These are phyloP conservation scores for Thalassarche chlororhynchos DNA, from an alignment of 2,113 vertebrate genomes.

Conservation along the genomic window DNA sequence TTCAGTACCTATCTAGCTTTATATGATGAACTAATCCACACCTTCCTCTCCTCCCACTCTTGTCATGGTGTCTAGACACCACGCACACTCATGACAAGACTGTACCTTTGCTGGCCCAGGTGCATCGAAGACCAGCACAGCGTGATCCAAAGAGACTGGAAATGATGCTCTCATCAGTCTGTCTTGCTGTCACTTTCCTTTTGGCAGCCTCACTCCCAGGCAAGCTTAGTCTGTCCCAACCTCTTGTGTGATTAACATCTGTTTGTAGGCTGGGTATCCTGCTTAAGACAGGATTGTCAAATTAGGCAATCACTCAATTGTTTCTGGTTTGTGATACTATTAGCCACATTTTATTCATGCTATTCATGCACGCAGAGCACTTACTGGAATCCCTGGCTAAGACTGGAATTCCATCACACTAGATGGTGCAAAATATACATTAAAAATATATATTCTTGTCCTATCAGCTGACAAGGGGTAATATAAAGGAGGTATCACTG, in stretches of 20 bases:
- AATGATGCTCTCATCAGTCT: background rate
- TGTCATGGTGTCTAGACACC: background rate
- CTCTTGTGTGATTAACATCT: background rate
- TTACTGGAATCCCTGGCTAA: background rate
- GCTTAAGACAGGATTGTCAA: background rate
- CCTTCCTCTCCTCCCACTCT: background rate
- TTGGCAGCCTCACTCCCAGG: background rate
- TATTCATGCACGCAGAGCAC: background rate
- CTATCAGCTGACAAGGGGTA: background rate
- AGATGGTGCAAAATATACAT: background rate
- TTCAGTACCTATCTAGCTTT: background rate
- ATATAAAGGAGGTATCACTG: background rate
- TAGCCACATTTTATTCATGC: background rate
- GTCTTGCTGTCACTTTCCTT: background rate
- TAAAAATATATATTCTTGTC: background rate
- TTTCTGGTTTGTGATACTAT: background rate
- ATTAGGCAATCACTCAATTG: accelerated
- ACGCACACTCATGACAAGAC: background rate
- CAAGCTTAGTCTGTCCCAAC: background rate
- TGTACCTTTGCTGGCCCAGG: background rate
- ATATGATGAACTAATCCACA: background rate
- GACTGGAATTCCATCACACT: background rate
- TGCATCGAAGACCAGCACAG: background rate
- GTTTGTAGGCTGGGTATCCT: background rate
- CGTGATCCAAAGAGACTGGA: background rate